These are phyloP conservation scores for Myioborus melanocephalus DNA, from an alignment of 2,797 vertebrate genomes.

Conservation along the genomic window DNA sequence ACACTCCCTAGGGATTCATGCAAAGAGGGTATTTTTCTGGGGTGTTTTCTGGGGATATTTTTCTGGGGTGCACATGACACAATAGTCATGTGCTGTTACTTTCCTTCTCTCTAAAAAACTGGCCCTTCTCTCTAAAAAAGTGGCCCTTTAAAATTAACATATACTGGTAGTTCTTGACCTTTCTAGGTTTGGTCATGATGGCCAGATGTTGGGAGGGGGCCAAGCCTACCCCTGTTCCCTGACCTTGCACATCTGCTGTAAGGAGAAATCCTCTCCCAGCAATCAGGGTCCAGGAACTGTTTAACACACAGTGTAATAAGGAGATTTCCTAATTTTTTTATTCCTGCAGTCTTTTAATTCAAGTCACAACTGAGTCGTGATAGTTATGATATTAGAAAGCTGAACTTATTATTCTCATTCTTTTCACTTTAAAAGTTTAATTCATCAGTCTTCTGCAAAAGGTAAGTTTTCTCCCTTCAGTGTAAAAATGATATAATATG, in stretches of 20 bases:
- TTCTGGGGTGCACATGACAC: neutral
- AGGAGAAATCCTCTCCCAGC: neutral
- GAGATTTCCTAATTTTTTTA: neutral
- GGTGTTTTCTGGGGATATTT: neutral
- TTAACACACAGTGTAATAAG: neutral
- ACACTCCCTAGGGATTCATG: neutral
- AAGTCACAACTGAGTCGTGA: neutral
- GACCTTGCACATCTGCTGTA: neutral
- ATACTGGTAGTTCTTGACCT: neutral
- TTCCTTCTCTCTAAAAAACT: neutral
- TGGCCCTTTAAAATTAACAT: neutral
- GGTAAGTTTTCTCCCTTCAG: neutral
- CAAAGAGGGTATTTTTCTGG: neutral
- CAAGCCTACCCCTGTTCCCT: neutral
- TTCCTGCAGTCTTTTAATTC: neutral
- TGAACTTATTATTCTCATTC: neutral
- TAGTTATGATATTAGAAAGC: neutral
- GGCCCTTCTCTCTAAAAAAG: neutral
- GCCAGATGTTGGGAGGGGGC: neutral
- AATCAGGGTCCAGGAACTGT: neutral
- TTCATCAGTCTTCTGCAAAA: neutral
- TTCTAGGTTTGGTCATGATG: neutral
- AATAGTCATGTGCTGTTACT: neutral
- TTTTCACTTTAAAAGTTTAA: neutral
- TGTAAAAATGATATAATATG: neutral